Percentiles rank a stretch among this genome's conserved stretches.
These are phyloP conservation scores for Felis chaus DNA, from an alignment of 2,113 vertebrate species.

Conservation along the genomic window DNA sequence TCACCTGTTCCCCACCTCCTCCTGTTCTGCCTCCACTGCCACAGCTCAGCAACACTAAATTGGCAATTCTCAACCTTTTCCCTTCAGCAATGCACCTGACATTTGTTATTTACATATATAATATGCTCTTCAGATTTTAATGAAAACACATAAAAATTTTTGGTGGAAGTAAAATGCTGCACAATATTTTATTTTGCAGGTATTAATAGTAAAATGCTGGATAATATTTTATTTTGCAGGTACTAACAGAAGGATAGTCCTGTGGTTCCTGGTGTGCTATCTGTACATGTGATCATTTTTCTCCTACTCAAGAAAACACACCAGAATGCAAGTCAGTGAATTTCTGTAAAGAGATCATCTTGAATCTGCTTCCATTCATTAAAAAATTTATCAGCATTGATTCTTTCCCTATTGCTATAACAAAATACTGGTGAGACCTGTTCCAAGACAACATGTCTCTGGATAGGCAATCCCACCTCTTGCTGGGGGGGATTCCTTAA, in stretches of 20 bases:
- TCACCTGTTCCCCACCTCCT: accelerated
- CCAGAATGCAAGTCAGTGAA: background rate
- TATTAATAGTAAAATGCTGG: background rate
- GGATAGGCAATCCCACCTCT: background rate
- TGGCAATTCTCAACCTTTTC: background rate
- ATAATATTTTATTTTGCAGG: background rate
- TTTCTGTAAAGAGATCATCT: background rate
- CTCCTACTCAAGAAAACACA: background rate
- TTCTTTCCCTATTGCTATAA: background rate
- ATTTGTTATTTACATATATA: background rate
- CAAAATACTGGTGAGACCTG: background rate
- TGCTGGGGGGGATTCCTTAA: background rate
- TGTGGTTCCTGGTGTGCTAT: accelerated
- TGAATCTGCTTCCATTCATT: background rate
- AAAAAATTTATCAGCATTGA: background rate
- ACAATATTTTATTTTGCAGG: background rate
- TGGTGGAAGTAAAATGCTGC: background rate
- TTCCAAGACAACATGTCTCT: background rate
- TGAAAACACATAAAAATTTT: background rate
- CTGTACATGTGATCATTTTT: background rate
- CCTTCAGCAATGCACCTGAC: background rate
- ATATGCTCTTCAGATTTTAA: background rate
- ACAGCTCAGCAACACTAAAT: accelerated
- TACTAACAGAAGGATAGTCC: too few relatives aligned
- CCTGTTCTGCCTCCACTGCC: accelerated